A percentile compares a stretch with the other conserved stretches of the same genome.
Evolutionary conservation across 2,888 invertebrate species (phyloP).

Genomic region (Eurytoma californica): DNA sequence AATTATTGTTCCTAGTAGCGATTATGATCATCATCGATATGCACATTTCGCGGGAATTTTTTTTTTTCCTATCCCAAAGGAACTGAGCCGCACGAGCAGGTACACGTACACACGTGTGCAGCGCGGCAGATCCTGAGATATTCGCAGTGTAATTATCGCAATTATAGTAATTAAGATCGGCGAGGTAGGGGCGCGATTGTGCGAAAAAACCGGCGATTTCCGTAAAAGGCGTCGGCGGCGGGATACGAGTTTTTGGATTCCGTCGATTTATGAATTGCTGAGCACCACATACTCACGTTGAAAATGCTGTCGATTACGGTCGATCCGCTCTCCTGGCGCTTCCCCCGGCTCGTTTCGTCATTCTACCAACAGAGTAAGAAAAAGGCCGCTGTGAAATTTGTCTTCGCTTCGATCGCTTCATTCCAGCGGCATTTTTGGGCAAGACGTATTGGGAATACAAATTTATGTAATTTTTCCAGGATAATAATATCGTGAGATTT

Average conservation of each 20-base stretch:
- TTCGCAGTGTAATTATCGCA: conserved; percentile 23
- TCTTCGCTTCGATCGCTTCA: too few relatives aligned
- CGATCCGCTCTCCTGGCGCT: conserved; percentile 59
- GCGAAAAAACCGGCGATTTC: conserved; percentile 10
- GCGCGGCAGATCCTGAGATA: too few relatives aligned
- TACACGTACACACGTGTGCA: too few relatives aligned
- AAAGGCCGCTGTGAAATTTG: not conserved
- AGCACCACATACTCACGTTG: conserved; percentile 62
- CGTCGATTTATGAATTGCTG: not conserved
- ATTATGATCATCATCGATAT: conserved; percentile 10
- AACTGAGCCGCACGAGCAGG: too few relatives aligned
- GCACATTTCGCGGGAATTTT: too few relatives aligned
- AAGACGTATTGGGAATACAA: too few relatives aligned
- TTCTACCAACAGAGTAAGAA: conserved; percentile 57
- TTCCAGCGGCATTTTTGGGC: too few relatives aligned
- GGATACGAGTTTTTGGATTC: conserved; percentile 35
- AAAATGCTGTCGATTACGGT: conserved; percentile 65
- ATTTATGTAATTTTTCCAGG: too few relatives aligned
- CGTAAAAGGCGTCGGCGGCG: conserved; percentile 31
- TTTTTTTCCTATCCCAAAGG: not conserved
- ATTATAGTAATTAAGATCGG: conserved; percentile 39
- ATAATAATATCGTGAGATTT: too few relatives aligned
- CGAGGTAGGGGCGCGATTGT: not conserved
- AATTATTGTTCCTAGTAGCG: not conserved
- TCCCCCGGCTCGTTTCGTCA: conserved; percentile 56